Evolutionary conservation across 2,113 vertebrate species (phyloP).

Genomic region (Apus apus): DNA sequence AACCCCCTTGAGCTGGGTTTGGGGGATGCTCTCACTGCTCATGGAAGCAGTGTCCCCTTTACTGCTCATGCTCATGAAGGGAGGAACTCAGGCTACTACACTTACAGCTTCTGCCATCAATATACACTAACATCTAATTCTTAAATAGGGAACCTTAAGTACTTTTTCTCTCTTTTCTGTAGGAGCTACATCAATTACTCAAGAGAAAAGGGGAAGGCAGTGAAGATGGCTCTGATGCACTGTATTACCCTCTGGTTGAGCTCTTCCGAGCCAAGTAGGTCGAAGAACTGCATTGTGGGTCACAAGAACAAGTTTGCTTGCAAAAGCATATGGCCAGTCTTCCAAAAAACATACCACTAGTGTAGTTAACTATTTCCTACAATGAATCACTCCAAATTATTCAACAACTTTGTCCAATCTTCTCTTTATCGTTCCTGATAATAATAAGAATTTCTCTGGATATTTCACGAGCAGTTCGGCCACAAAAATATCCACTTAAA

Average conservation of each 20-base stretch:
- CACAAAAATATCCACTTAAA: constrained; percentile 38
- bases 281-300: not conserved
- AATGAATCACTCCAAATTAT: not conserved
- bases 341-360: not conserved
- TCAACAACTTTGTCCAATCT: not conserved
- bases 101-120: not conserved
- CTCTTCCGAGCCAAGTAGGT: not conserved
- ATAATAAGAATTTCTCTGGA: not conserved
- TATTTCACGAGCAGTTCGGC: not conserved
- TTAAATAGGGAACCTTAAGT: not conserved
- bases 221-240: not conserved
- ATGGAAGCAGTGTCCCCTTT: not conserved
- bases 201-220: not conserved
- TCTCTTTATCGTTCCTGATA: not conserved
- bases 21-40: not conserved
- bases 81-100: not conserved
- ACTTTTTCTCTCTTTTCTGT: not conserved
- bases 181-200: not conserved
- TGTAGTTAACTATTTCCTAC: not conserved
- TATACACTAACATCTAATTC: not conserved
- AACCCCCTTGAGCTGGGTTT: not conserved
- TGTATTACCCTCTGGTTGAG: not conserved
- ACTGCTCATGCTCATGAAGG: not conserved
- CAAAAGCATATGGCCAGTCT: not conserved
- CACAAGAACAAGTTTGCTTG: not conserved